Evolutionary conservation across 2,888 invertebrate genomes (phyloP).

Genomic region (Torymus tubicola): DNA sequence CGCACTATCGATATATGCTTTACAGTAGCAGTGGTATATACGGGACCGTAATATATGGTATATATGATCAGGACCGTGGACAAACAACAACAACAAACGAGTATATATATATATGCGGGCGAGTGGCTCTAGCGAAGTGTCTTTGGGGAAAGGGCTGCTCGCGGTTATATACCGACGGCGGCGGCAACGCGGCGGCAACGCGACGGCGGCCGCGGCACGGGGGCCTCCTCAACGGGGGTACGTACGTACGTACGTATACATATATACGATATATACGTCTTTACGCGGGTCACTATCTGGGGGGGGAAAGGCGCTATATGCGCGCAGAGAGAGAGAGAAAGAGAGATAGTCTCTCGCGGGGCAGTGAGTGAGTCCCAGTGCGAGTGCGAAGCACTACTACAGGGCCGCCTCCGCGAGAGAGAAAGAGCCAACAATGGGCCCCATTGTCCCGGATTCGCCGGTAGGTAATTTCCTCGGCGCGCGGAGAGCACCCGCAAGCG

Average conservation of each 20-base stretch:
- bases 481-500: background rate
- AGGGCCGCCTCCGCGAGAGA: slow-evolving; percentile 2
- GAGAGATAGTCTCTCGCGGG: too few relatives aligned
- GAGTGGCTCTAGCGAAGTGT: slow-evolving; percentile 50
- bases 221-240: background rate
- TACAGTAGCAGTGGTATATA: too few relatives aligned
- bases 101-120: background rate
- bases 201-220: background rate
- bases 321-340: too few relatives aligned
- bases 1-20: too few relatives aligned
- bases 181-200: slow-evolving; percentile 14
- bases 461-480: slow-evolving; percentile 26
- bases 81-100: too few relatives aligned
- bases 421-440: slow-evolving; percentile 39
- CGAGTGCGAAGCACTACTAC: background rate
- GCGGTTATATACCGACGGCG: slow-evolving; percentile 50
- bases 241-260: too few relatives aligned
- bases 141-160: slow-evolving; percentile 57
- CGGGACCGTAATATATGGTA: too few relatives aligned
- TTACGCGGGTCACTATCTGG: background rate
- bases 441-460: slow-evolving; percentile 54
- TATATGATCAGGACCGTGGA: too few relatives aligned
- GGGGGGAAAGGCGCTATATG: background rate
- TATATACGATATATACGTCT: too few relatives aligned
- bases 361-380: too few relatives aligned